These are phyloP conservation scores for Apodemia duryi DNA, from an alignment of 2,888 invertebrate genomes.

Conservation along the genomic window DNA sequence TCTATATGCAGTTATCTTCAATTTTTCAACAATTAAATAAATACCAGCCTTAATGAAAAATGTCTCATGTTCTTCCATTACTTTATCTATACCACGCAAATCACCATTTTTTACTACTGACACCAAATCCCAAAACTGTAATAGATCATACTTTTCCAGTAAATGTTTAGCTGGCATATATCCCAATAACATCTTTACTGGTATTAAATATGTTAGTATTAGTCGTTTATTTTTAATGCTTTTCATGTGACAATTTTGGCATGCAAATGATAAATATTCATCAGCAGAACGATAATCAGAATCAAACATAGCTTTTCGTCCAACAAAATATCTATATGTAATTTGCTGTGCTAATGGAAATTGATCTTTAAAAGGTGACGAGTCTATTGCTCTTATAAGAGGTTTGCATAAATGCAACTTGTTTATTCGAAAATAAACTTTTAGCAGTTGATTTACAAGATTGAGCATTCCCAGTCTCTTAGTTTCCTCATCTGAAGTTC, in stretches of 20 bases:
- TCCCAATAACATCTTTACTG: slow-evolving; percentile 98
- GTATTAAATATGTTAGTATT: slow-evolving; percentile 96
- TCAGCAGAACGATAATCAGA: slow-evolving; percentile 97
- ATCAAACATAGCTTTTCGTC: slow-evolving; percentile 99
- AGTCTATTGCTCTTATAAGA: slow-evolving; percentile 96
- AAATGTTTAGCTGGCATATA: slow-evolving; percentile 92
- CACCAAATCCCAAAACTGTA: slow-evolving; percentile 94
- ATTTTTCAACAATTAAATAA: slow-evolving; percentile 96
- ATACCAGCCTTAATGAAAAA: slow-evolving; percentile 99
- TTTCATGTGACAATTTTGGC: slow-evolving; percentile 90
- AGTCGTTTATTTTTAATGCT: slow-evolving; percentile 92
- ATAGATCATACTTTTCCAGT: slow-evolving; percentile 91
- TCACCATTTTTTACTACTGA: slow-evolving; percentile 94
- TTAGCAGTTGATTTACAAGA: slow-evolving; percentile 97
- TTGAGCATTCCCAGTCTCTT: slow-evolving; percentile 98
- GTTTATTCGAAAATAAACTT: slow-evolving; percentile 94
- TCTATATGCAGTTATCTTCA: slow-evolving; percentile 96
- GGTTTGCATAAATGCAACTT: slow-evolving; percentile 95
- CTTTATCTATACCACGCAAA: slow-evolving; percentile 88
- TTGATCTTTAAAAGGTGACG: slow-evolving; percentile 91
- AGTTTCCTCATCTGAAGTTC: slow-evolving; percentile 93
- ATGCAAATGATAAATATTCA: slow-evolving; percentile 94
- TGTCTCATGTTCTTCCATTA: slow-evolving; percentile 90
- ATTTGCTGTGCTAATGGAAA: slow-evolving; percentile 96
- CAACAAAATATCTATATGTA: slow-evolving; percentile 98